Percentiles rank a stretch among this genome's conserved stretches.
These are phyloP conservation scores for Metaphire vulgaris DNA, from an alignment of 1,140 invertebrate genomes.

Conservation along the genomic window DNA sequence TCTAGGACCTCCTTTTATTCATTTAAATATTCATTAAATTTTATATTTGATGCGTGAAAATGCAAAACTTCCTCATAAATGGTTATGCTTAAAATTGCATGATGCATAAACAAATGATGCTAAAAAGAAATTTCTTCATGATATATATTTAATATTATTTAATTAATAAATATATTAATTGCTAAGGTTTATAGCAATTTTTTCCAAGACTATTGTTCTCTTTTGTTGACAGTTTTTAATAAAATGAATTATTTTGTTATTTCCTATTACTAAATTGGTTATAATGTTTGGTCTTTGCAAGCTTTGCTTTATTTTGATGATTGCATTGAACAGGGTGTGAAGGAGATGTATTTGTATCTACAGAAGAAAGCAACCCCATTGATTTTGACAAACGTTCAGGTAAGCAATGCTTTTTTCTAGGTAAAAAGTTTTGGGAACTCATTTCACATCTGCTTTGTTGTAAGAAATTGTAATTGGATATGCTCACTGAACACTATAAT, in stretches of 20 bases:
- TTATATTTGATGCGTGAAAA: too few species aligned
- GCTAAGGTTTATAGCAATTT: background rate
- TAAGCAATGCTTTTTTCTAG: background rate
- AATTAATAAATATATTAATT: background rate
- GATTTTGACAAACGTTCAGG: background rate
- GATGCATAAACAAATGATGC: too few species aligned
- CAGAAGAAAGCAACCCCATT: background rate
- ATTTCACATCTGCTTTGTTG: background rate
- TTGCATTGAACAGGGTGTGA: background rate
- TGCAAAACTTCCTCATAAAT: too few species aligned
- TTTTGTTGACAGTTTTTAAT: background rate
- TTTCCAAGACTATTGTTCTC: background rate
- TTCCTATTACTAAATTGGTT: background rate
- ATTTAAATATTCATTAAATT: too few species aligned
- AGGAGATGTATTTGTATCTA: background rate
- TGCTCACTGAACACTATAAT: background rate
- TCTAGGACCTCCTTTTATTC: too few species aligned
- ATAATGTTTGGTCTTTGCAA: background rate
- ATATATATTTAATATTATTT: background rate
- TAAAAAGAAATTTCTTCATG: too few species aligned
- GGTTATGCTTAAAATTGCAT: too few species aligned
- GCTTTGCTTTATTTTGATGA: background rate
- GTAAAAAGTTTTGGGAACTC: background rate
- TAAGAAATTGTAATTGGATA: background rate
- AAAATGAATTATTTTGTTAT: background rate